Conservation (phyloP, 2,113 vertebrate species). For the Rhineura floridana region DNA sequence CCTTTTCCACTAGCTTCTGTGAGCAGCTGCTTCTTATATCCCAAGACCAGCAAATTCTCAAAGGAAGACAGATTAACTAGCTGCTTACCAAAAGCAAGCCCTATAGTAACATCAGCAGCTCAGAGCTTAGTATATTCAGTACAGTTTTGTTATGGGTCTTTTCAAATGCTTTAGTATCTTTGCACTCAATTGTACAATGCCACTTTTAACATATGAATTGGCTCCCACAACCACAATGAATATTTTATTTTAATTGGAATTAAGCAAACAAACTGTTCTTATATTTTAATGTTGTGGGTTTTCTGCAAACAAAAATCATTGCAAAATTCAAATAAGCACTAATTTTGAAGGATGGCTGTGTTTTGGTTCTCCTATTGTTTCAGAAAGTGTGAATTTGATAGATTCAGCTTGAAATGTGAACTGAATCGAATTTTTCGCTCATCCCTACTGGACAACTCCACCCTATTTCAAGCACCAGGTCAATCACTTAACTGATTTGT, state of each 20-base stretch:
- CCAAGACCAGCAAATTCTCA: background rate
- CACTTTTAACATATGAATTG: background rate
- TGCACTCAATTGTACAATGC: background rate
- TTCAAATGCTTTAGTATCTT: background rate
- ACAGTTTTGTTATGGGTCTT: background rate
- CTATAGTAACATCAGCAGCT: background rate
- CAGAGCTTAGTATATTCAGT: background rate
- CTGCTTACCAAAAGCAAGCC: slow-evolving; percentile 2
- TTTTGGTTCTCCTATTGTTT: too few species aligned
- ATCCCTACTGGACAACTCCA: too few species aligned
- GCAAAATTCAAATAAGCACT: too few species aligned
- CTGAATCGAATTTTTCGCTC: too few species aligned
- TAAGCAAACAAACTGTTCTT: background rate
- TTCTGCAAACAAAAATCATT: background rate
- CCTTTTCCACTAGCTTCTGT: background rate
- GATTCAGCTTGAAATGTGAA: too few species aligned
- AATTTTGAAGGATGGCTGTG: too few species aligned
- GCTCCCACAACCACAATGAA: background rate
- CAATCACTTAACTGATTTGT: background rate
- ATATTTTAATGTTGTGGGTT: background rate
- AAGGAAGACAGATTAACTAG: slow-evolving; percentile 9
- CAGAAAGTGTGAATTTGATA: too few species aligned
- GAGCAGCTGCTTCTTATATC: slow-evolving; percentile 14
- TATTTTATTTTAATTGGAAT: background rate
- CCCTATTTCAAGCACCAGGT: background rate